Conservation (phyloP, 2,797 vertebrate species). For the Aphelocoma californica region DNA sequence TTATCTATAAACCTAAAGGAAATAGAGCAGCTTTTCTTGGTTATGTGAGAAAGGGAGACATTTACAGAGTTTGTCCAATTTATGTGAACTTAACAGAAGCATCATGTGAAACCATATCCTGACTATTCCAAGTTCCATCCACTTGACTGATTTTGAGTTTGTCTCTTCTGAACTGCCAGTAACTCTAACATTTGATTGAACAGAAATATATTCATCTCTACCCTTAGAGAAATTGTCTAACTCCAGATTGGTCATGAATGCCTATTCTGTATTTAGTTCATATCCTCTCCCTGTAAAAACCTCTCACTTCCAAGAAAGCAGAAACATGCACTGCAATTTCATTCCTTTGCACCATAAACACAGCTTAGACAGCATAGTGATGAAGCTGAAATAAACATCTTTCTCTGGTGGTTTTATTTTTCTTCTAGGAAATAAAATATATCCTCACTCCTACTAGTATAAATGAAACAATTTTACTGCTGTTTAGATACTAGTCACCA, state of each 20-base stretch:
- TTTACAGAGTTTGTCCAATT: background rate
- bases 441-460: background rate
- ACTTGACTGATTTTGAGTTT: background rate
- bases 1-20: background rate
- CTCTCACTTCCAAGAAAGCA: background rate
- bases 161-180: background rate
- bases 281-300: background rate
- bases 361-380: background rate
- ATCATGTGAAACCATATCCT: background rate
- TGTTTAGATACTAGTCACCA: background rate
- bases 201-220: background rate
- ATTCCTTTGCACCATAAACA: background rate
- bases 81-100: background rate
- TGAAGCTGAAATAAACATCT: background rate
- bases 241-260: background rate
- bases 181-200: background rate
- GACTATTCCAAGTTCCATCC: background rate
- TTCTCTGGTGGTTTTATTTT: background rate
- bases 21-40: background rate
- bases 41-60: background rate
- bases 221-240: background rate
- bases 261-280: background rate
- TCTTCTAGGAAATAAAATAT: background rate
- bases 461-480: background rate
- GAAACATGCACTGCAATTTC: background rate